Percentiles rank a stretch among this genome's conserved stretches.
Conservation (phyloP, 2,888 invertebrate genomes). For the Aphrophora alni region DNA sequence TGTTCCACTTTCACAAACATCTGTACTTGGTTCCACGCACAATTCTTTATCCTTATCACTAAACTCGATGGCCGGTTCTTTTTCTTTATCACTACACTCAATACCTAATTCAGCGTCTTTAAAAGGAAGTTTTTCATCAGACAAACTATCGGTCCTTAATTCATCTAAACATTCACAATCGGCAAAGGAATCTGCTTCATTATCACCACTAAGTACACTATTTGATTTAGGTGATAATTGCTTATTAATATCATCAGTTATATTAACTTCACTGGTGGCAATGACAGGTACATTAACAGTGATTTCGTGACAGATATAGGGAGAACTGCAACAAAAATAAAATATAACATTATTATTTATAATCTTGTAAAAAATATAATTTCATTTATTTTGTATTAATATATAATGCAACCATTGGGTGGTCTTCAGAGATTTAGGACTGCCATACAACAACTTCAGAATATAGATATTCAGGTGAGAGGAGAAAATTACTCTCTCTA, state of each 20-base stretch:
- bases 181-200: constrained; percentile 34
- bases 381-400: background rate
- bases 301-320: constrained; percentile 41
- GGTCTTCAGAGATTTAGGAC: no score
- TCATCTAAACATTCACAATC: constrained; percentile 31
- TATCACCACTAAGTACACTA: constrained; percentile 32
- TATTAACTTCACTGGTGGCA: background rate
- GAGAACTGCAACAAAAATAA: constrained; percentile 41
- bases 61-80: background rate
- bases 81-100: background rate
- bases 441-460: no score
- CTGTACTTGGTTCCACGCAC: background rate
- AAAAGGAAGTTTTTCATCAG: constrained; percentile 28
- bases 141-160: constrained; percentile 35
- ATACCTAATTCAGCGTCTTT: constrained; percentile 23
- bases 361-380: no score
- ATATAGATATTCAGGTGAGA: no score
- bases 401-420: no score
- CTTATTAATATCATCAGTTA: background rate
- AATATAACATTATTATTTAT: background rate
- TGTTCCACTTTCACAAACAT: background rate
- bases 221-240: constrained; percentile 25
- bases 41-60: constrained; percentile 44
- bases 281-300: background rate
- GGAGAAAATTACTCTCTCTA: no score